Base-by-base conservation (phyloP, 2,113 vertebrate genomes). In the Pomatorhinus ruficollis region DNA sequence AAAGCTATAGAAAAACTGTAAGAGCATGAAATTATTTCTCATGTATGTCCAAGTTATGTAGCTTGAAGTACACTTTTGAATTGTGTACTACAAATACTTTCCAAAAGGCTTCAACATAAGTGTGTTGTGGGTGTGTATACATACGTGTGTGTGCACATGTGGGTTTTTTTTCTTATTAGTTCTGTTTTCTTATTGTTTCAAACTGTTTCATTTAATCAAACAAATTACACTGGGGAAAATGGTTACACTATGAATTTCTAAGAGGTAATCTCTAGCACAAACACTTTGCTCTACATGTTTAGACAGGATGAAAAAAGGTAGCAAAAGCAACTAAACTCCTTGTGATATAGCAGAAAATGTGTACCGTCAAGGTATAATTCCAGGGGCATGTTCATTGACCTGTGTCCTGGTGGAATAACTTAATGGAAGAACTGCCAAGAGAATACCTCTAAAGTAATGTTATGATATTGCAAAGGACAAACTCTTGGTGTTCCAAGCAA, bases 81-180 rank as follows among this genome's bases (percentile, higher is more conserved):
- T 11, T 57, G 33, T 76, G 31, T 45, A 72, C 40, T 68, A 57
- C 11, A 68, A 89, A 65, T 52, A 53, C 18, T 69, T 91, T 54
- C 31, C 50, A 91, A 77, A 69, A 65, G 45, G 10, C 47, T 79
- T 85, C 18, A 10, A 47, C 7, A 1, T 14, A 53, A 27, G 4
- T 50, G 14, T 49, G 17, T 6, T 80, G 39, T n/a, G 68, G 7
- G 2, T 57, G 6, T 68, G 42, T 28, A 53, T 24, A 42, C 13
- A 12, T 10, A 61, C 0, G 4, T 70, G 27, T 70, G 23, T 12
- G 5, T 11, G 10, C 11, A 15, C 0, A 6, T 3, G 4, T 31
- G 30, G 17, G 4, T 0, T n/a, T 60, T 70, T 70, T 50, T 72
- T 54, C 37, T 61, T 49, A 40, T 11, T 50, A 68, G 23, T 59